Conservation (phyloP, 2,888 invertebrate genomes). For the Drosophila multiciliata region DNA sequence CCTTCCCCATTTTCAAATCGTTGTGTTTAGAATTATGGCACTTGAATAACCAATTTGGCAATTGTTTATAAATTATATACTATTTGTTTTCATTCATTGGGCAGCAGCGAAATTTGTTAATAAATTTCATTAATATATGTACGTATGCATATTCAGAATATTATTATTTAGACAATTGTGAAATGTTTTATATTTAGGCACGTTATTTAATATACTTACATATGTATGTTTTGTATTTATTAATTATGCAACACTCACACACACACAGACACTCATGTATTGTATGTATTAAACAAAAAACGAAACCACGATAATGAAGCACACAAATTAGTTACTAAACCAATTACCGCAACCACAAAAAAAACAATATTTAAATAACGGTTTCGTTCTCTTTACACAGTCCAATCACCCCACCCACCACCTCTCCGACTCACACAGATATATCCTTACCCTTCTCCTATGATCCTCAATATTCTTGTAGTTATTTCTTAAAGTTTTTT, state of each 20-base stretch:
- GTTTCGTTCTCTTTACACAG: constrained; percentile 72
- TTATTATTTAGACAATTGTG: constrained; percentile 75
- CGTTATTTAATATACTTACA: constrained; percentile 69
- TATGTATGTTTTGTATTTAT: constrained; percentile 67
- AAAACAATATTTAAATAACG: constrained; percentile 53
- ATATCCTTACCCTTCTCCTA: constrained; percentile 14
- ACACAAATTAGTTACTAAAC: constrained; percentile 55
- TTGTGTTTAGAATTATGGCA: constrained; percentile 49
- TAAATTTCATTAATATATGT: constrained; percentile 42
- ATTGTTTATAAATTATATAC: constrained; percentile 54
- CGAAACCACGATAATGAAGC: constrained; percentile 26
- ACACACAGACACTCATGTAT: constrained; percentile 27
- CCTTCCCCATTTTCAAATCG: constrained; percentile 29
- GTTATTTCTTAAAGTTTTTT: constrained; percentile 66
- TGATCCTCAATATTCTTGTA: constrained; percentile 52
- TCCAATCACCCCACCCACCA: constrained; percentile 10
- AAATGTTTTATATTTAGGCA: constrained; percentile 77
- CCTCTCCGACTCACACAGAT: constrained; percentile 24
- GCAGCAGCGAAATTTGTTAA: constrained; percentile 68
- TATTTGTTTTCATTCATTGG: constrained; percentile 64
- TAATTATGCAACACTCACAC: constrained; percentile 47
- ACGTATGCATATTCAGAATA: constrained; percentile 43
- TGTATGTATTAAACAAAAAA: constrained; percentile 40
- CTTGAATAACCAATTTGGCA: constrained; percentile 61
- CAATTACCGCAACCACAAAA: constrained; percentile 36